Evolutionary conservation across 2,113 vertebrate genomes (phyloP).

Genomic region (Entelurus aequoreus): DNA sequence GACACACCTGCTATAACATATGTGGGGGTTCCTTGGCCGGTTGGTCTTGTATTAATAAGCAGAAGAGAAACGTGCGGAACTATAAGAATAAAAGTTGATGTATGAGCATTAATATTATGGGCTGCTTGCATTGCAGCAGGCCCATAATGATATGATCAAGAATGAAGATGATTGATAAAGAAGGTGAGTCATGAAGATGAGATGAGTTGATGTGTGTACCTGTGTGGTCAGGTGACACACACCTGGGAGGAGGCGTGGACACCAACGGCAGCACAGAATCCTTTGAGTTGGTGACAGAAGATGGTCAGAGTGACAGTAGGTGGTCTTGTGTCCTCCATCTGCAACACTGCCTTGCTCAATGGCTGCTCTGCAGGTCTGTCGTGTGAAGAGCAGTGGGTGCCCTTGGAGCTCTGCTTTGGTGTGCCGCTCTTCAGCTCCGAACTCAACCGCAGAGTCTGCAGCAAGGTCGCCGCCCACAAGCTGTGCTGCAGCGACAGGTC

Average conservation of each 20-base stretch:
- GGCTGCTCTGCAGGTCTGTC: slow-evolving; percentile 36
- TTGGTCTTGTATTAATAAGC: too few species aligned
- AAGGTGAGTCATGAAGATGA: too few species aligned
- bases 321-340: too few species aligned
- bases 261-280: slow-evolving; percentile 95
- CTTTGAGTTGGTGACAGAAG: slow-evolving; percentile 95
- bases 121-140: too few species aligned
- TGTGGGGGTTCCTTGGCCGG: too few species aligned
- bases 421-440: slow-evolving; percentile 97
- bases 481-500: slow-evolving; percentile 92
- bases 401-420: slow-evolving; percentile 92
- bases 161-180: too few species aligned
- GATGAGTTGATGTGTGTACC: neutral
- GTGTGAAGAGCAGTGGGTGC: slow-evolving; percentile 91
- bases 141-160: too few species aligned
- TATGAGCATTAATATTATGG: too few species aligned
- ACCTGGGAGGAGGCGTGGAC: slow-evolving; percentile 84
- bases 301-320: slow-evolving; percentile 71
- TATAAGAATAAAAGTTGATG: too few species aligned
- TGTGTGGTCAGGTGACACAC: slow-evolving; percentile 77
- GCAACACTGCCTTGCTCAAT: too few species aligned
- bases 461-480: slow-evolving; percentile 89
- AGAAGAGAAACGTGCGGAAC: too few species aligned
- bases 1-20: too few species aligned
- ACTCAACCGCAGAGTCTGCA: slow-evolving; percentile 90